phyloP scores from a whole-genome alignment of 2,113 vertebrate species.

The Hystrix brachyura region DNA sequence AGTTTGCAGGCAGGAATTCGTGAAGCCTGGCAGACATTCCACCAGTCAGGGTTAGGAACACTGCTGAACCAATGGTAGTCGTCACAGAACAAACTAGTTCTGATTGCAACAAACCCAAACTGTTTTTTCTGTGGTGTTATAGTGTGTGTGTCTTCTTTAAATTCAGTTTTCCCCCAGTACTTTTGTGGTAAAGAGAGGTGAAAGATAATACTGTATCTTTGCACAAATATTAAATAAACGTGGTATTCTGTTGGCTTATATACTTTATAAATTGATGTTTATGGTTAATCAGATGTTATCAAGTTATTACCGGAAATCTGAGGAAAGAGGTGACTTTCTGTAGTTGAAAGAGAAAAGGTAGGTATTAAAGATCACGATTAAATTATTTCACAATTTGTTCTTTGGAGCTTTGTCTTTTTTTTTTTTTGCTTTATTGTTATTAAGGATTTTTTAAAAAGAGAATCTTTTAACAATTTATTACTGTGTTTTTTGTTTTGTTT shows the following conservation, averaged over 20 bases:
- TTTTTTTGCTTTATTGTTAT: not conserved
- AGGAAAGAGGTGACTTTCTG: slow-evolving; percentile 62
- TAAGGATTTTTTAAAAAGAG: slow-evolving; percentile 40
- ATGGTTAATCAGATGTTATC: not conserved
- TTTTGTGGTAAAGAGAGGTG: slow-evolving; percentile 15
- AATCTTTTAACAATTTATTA: not conserved
- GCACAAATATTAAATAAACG: slow-evolving; percentile 20
- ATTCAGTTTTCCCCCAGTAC: not conserved
- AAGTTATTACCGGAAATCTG: not conserved
- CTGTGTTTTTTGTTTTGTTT: not conserved
- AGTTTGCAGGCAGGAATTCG: slow-evolving; percentile 12
- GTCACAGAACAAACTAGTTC: not conserved
- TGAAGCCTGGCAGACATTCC: slow-evolving; percentile 60
- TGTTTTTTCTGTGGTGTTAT: not conserved
- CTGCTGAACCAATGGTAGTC: slow-evolving; percentile 10
- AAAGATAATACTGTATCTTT: not conserved
- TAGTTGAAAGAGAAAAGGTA: slow-evolving; percentile 31
- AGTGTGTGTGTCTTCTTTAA: not conserved
- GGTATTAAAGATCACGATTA: slow-evolving; percentile 32
- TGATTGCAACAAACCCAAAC: not conserved
- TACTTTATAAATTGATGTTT: not conserved
- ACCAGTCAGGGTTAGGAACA: not conserved
- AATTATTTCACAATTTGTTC: slow-evolving; percentile 57
- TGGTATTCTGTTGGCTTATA: not conserved
- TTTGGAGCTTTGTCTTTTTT: not conserved